Conservation (phyloP, 2,113 vertebrate genomes). For the Phycodurus eques region DNA sequence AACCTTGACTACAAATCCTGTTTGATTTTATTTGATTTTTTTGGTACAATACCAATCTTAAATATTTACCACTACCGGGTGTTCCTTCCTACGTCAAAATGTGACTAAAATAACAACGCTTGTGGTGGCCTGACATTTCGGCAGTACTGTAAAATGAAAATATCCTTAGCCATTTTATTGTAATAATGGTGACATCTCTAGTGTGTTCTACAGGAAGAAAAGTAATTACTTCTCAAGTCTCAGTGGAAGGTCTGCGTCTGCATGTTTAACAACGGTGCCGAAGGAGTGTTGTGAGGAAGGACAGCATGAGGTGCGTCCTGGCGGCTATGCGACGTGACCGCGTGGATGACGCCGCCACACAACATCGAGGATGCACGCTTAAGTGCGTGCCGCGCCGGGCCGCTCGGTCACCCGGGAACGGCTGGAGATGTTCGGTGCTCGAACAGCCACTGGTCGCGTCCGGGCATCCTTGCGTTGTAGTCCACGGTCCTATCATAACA, state of each 20-base stretch:
- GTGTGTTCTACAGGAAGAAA: background rate
- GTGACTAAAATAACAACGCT: background rate
- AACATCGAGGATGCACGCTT: background rate
- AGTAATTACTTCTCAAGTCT: background rate
- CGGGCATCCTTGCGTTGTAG: background rate
- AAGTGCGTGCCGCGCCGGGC: background rate
- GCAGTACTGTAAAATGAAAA: background rate
- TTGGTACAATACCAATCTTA: too few species aligned
- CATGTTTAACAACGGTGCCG: slow-evolving; percentile 2
- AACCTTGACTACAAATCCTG: too few species aligned
- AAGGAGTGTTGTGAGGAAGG: background rate
- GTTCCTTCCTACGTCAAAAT: background rate
- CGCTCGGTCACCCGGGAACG: background rate
- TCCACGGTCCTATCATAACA: background rate
- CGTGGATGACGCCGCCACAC: background rate
- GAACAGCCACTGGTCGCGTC: background rate
- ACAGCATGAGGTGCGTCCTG: slow-evolving; percentile 1
- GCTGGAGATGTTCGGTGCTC: background rate
- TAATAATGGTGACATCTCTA: background rate
- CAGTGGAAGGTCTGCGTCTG: background rate
- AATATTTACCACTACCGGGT: too few species aligned
- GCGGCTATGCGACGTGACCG: background rate
- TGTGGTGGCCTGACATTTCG: background rate
- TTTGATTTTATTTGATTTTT: too few species aligned
- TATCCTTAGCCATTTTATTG: background rate